phyloP scores from a whole-genome alignment of 2,113 vertebrate species.

The Seriola aureovittata region DNA sequence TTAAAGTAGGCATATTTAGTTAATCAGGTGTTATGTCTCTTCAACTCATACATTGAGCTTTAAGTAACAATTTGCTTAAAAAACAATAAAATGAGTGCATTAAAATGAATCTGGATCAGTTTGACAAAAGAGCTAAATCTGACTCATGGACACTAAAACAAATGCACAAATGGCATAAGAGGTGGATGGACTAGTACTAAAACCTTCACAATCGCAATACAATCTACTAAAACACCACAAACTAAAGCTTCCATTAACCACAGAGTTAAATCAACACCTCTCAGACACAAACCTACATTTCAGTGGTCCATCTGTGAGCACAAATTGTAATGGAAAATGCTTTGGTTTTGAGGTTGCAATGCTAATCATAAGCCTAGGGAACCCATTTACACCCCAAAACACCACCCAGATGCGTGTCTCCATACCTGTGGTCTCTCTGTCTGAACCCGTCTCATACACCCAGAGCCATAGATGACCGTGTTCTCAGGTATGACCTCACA shows the following conservation, averaged over 20 bases:
- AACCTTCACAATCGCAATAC: background rate
- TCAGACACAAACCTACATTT: no score
- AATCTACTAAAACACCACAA: constrained; percentile 1
- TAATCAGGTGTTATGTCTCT: no score
- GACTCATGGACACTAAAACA: background rate
- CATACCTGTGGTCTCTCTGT: constrained; percentile 95
- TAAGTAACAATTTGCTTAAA: background rate
- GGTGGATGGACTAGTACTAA: background rate
- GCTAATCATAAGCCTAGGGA: background rate
- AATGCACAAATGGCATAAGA: background rate
- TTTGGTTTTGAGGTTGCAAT: background rate
- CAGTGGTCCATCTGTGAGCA: background rate
- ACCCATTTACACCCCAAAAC: background rate
- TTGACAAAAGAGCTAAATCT: background rate
- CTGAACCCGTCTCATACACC: constrained; percentile 95
- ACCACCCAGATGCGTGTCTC: background rate
- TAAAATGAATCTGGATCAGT: background rate
- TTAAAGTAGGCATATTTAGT: no score
- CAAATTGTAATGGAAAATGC: background rate
- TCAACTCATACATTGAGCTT: background rate
- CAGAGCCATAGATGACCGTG: constrained; percentile 93
- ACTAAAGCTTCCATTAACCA: background rate
- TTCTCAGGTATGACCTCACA: constrained; percentile 97
- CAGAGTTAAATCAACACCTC: background rate
- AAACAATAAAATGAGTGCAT: background rate